These are phyloP conservation scores for Diplogasteroides magnus DNA, from an alignment of 1,140 invertebrate species.

Conservation along the genomic window DNA sequence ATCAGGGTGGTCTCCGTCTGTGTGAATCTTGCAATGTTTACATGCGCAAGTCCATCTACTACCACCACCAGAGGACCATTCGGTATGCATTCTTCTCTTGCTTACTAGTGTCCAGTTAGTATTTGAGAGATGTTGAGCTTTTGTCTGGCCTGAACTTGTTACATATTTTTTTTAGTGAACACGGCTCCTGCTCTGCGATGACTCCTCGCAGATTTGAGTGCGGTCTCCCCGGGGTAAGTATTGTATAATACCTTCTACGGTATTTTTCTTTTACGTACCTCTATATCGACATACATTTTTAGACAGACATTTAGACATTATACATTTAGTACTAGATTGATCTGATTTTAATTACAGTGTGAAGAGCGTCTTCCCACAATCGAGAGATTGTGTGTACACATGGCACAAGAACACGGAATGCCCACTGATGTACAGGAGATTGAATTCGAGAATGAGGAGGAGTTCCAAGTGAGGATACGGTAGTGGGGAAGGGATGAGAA, in stretches of 20 bases:
- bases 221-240: not conserved
- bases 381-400: constrained; percentile 22
- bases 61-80: constrained; percentile 29
- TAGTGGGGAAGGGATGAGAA: not conserved
- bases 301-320: not conserved
- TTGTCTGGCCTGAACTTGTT: no score
- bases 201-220: constrained; percentile 25
- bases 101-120: no score
- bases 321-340: not conserved
- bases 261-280: not conserved
- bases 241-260: not conserved
- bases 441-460: constrained; percentile 12
- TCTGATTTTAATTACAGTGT: constrained; percentile 18
- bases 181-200: constrained; percentile 21
- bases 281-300: not conserved
- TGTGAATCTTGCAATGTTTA: constrained; percentile 20
- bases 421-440: constrained; percentile 24
- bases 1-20: not conserved
- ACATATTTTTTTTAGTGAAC: no score
- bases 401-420: constrained; percentile 19
- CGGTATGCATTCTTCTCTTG: no score
- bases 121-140: no score
- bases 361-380: constrained; percentile 18
- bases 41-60: constrained; percentile 20
- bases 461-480: constrained; percentile 8